These are phyloP conservation scores for Hecatera dysodea DNA, from an alignment of 2,888 invertebrate species.

Conservation along the genomic window DNA sequence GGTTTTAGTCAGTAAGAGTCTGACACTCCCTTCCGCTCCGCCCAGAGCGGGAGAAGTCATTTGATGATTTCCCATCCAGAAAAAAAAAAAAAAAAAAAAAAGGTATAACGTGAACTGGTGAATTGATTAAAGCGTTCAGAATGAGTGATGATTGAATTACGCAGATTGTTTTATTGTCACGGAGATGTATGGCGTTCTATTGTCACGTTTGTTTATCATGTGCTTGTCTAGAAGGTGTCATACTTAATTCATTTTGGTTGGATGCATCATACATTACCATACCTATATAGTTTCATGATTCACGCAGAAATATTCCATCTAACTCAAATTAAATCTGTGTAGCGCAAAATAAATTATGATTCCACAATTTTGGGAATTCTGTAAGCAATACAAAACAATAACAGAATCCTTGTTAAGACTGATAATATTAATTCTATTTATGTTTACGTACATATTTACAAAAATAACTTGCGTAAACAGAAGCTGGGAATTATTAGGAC, in stretches of 20 bases:
- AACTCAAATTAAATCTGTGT: not conserved
- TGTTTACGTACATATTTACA: slow-evolving; percentile 21
- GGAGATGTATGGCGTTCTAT: slow-evolving; percentile 19
- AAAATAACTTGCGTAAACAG: slow-evolving; percentile 20
- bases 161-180: slow-evolving; percentile 39
- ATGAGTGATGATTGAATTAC: slow-evolving; percentile 26
- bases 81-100: too few species aligned
- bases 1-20: too few species aligned
- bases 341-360: not conserved
- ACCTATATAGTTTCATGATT: not conserved
- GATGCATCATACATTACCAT: not conserved
- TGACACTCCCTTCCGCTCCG: too few species aligned
- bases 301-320: not conserved
- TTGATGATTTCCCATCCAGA: too few species aligned
- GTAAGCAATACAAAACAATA: slow-evolving; percentile 7
- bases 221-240: slow-evolving; percentile 9
- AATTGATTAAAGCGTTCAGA: slow-evolving; percentile 36
- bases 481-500: slow-evolving; percentile 19
- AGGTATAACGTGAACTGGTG: slow-evolving; percentile 15
- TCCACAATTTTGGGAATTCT: slow-evolving; percentile 11
- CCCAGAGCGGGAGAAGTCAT: too few species aligned
- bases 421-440: slow-evolving; percentile 30
- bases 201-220: slow-evolving; percentile 47
- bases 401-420: not conserved
- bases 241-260: slow-evolving; percentile 13